A percentile compares a stretch with the other conserved stretches of the same genome.
Conservation (phyloP, 2,113 vertebrate species). For the Oplegnathus fasciatus region DNA sequence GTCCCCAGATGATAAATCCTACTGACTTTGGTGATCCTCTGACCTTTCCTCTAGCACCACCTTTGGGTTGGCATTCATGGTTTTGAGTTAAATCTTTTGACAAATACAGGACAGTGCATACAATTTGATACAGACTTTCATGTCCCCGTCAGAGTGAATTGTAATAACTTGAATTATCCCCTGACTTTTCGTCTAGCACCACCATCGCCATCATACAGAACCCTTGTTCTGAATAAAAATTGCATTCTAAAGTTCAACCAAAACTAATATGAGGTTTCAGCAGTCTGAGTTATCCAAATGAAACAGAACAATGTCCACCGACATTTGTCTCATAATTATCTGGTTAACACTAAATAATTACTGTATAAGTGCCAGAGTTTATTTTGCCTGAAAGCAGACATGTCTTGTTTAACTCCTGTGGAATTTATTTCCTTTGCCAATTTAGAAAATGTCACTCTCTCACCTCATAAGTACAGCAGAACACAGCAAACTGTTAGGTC, state of each 20-base stretch:
- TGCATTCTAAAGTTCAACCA: background rate
- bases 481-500: conserved; percentile 25
- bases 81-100: too few relatives aligned
- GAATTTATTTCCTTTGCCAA: conserved; percentile 11
- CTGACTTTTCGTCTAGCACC: background rate
- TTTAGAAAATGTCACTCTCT: conserved; percentile 8
- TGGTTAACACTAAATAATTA: conserved; percentile 8
- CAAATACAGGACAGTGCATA: background rate
- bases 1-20: too few relatives aligned
- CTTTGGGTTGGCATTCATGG: too few relatives aligned
- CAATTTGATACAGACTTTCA: background rate
- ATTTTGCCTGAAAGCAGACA: conserved; percentile 5
- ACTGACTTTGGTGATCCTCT: too few relatives aligned
- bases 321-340: conserved; percentile 14
- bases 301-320: background rate
- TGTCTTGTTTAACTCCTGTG: background rate
- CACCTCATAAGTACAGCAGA: conserved; percentile 16
- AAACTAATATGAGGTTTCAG: conserved; percentile 1
- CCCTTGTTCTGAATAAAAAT: background rate
- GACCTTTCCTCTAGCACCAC: too few relatives aligned
- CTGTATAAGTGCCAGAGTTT: background rate
- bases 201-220: background rate
- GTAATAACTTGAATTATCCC: background rate
- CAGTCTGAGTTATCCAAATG: background rate
- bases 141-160: background rate